Conservation (phyloP, 2,888 invertebrate species). For the Heliconius ismenius region DNA sequence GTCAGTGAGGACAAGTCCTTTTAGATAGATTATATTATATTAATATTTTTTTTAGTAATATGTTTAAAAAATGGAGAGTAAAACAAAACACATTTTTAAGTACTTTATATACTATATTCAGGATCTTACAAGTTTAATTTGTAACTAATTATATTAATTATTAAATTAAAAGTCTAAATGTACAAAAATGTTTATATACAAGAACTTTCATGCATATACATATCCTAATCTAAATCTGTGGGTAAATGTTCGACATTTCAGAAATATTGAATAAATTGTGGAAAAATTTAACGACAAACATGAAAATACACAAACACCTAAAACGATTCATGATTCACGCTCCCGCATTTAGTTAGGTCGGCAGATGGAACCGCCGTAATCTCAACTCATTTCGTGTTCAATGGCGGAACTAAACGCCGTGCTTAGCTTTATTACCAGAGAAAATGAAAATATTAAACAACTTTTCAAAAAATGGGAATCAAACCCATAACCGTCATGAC, state of each 20-base stretch:
- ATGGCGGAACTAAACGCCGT: no score
- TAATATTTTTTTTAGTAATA: not conserved
- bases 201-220: slow-evolving; percentile 69
- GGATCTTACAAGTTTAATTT: slow-evolving; percentile 78
- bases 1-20: no score
- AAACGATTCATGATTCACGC: slow-evolving; percentile 21
- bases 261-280: slow-evolving; percentile 64
- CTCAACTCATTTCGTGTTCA: no score
- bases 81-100: slow-evolving; percentile 28
- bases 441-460: no score
- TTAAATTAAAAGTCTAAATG: slow-evolving; percentile 79
- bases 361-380: no score
- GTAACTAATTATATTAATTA: slow-evolving; percentile 73
- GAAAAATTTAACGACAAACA: slow-evolving; percentile 41
- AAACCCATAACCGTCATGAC: no score
- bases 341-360: no score
- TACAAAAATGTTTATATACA: slow-evolving; percentile 81
- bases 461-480: no score
- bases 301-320: slow-evolving; percentile 39
- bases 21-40: not conserved
- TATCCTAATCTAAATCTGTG: slow-evolving; percentile 58
- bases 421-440: no score
- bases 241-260: slow-evolving; percentile 61
- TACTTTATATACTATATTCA: slow-evolving; percentile 75
- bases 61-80: not conserved